Evolutionary conservation across 2,888 invertebrate genomes (phyloP), one percentile per base, ranked within the genome.

Genomic region (Sialis fuliginosa): DNA sequence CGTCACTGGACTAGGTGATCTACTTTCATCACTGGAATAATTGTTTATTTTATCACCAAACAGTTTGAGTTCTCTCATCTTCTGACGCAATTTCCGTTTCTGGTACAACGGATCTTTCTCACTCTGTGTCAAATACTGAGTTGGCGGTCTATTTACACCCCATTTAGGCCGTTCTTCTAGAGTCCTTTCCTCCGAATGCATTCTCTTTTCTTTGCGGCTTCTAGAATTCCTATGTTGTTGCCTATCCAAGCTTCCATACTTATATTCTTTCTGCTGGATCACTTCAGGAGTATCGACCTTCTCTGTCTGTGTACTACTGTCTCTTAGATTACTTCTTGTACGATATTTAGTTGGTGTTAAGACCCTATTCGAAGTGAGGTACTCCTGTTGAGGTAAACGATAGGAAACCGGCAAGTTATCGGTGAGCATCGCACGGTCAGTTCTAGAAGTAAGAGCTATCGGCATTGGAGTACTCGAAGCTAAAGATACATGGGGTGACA

Each of bases 51-150:
- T 74, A 45, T 75, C 70, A 42, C 69, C 69, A 51, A 67, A 68
- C 4, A 62, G 60, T 50, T 67, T 66, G 6, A 60, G 55, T 44
- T 63, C 67, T 49, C 80, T 72, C 52, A 76, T 70, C 60, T 78
- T 76, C 57, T 77, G 74, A 12, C 79, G 68, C 47, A 79, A 64
- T 62, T 83, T 81, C 51, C 78, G 68, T 58, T 79, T 74, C 61
- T 79, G 79, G 56, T 86, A 87, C 60, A 85, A 78, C 1, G 86
- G 86, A 67, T 90, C 90, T 57, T 89, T 84, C 61, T 90, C 90
- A 58, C 89, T 89, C 64, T 90, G 89, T 58, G 89, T 89, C 49
- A 88, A 74, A 59, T 89, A 90, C 56, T 86, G 80, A 7, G 83
- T 83, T 30, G 79, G 79, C 5, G 88, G 87, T 52, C 79, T 70